Conservation (phyloP, 1,140 invertebrate species). For the Drosophila truncata region DNA sequence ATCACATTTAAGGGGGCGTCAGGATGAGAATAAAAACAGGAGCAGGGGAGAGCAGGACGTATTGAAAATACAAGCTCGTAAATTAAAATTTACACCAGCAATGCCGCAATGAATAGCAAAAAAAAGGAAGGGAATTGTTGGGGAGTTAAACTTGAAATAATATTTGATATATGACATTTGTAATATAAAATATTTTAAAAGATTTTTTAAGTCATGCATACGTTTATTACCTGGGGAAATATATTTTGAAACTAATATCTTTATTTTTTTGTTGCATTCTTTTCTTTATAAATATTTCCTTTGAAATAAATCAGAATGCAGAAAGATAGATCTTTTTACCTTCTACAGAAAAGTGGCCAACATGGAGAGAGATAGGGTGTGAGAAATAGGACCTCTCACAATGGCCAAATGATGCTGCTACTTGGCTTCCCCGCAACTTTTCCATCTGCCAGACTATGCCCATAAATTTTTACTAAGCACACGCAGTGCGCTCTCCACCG, state of each 20-base stretch:
- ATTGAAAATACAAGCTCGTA: conserved; percentile 81
- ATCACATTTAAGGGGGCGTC: conserved; percentile 70
- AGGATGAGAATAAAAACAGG: conserved; percentile 9
- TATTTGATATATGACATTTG: background rate
- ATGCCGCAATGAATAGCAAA: conserved; percentile 70
- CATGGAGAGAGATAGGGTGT: conserved; percentile 12
- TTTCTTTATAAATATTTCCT: background rate
- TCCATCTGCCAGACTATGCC: conserved; percentile 36
- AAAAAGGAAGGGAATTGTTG: background rate
- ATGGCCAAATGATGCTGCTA: conserved; percentile 68
- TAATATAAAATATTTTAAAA: background rate
- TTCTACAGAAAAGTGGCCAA: background rate
- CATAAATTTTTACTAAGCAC: conserved; percentile 82
- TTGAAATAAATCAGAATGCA: background rate
- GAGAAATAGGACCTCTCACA: conserved; percentile 19
- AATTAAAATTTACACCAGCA: conserved; percentile 81
- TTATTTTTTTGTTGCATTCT: too few relatives aligned
- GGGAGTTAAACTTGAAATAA: background rate
- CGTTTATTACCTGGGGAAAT: background rate
- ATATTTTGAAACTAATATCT: background rate
- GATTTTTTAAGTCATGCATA: background rate
- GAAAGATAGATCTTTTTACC: background rate
- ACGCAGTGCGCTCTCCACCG: conserved; percentile 74
- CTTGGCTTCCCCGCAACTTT: conserved; percentile 23
- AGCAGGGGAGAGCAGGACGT: conserved; percentile 7